Percentiles rank a stretch among this genome's conserved stretches.
These are phyloP conservation scores for Podotricha telesiphe DNA, from an alignment of 2,888 invertebrate genomes.

Conservation along the genomic window DNA sequence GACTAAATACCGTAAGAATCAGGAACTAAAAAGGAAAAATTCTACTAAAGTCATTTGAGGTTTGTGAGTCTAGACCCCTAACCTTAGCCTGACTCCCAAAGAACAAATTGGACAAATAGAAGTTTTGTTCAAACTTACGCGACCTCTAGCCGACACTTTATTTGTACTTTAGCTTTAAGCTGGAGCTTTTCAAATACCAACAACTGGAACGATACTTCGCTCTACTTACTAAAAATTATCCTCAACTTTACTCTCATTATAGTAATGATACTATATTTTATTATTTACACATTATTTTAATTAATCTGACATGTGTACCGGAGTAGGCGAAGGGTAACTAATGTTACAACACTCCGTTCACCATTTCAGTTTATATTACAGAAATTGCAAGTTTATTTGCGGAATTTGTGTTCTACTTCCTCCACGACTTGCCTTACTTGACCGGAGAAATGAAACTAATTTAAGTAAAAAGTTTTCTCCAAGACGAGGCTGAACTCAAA, in stretches of 20 bases:
- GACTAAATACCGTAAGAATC: neutral
- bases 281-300: neutral
- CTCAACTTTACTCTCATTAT: neutral
- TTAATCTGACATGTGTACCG: no score
- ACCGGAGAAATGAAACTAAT: no score
- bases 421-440: no score
- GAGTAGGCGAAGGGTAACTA: neutral
- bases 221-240: neutral
- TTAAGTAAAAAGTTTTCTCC: no score
- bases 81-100: neutral
- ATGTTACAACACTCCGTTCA: neutral
- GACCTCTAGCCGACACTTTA: constrained; percentile 22
- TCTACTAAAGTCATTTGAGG: neutral
- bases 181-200: constrained; percentile 10
- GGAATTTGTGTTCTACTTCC: no score
- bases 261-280: neutral
- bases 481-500: no score
- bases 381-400: no score
- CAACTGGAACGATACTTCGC: constrained; percentile 1
- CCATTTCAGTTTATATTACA: no score
- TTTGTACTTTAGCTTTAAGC: constrained; percentile 16
- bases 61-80: neutral
- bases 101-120: constrained; percentile 30
- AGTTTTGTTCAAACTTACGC: constrained; percentile 16
- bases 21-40: neutral